Evolutionary conservation across 1,140 invertebrate species (phyloP), one percentile per base, ranked within the genome.

Genomic region (Trichogramma pretiosum): DNA sequence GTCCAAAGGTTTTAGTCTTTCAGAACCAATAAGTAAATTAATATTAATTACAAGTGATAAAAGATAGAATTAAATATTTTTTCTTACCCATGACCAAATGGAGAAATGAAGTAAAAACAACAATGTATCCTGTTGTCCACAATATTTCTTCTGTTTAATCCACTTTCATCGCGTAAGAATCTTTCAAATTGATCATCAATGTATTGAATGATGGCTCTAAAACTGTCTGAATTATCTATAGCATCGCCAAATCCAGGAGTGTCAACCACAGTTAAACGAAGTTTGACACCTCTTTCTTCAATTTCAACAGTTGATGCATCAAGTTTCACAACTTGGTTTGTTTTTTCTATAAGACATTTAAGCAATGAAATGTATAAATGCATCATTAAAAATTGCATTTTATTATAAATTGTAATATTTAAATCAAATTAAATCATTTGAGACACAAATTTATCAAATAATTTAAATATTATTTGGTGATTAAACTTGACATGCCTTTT

Each of bases 21-120:
- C 44, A 55, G 40, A 48, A 39, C 39, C 3, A 21, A 16, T 33
- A 34, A 26, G 46, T 30, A 34, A 37, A 50, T 36, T 49, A 22
- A 48, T 10, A 46, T 37, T 19, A 40, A 30, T 38, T 24, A 40
- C 24, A 28, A 30, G 22, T 32, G 0, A 21, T 35, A 38, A 46
- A 38, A 46, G 34, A 39, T 14, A 45, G 44, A 52, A 57, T 50
- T 41, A 53, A 36, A 48, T 46, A n/a, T n/a, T n/a, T n/a, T n/a
- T 39, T 61, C 65, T 61, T 76, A 87, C 82, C 94, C 93, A 76
- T 98, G 94, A 23, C 94, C 94, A 71, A 93, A 93, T 13, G 97
- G 96, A 35, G 95, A 94, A 63, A 99, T 98, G 69, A 99, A 99
- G 73, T 99, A 99, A 59, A 99, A 92, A 74, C 95, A 99, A 70